These are phyloP conservation scores for Brachionus manjavacas DNA, from an alignment of 1,140 invertebrate species.

Conservation along the genomic window DNA sequence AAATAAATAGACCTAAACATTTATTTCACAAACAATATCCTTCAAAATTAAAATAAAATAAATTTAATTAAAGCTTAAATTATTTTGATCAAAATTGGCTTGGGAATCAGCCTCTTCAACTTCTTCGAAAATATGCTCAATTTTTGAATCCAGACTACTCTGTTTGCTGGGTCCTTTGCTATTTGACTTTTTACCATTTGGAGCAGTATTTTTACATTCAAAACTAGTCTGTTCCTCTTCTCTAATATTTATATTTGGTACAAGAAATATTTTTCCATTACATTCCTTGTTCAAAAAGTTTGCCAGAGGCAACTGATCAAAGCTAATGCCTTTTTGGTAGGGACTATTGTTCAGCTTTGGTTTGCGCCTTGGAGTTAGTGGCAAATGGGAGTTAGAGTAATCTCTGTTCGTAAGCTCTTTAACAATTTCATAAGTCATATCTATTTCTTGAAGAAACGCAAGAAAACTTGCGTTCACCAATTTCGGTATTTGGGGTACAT, in stretches of 20 bases:
- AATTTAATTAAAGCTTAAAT: neutral
- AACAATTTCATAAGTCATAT: slow-evolving; percentile 2
- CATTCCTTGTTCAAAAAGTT: neutral
- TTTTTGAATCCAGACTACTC: slow-evolving; percentile 53
- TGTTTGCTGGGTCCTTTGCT: slow-evolving; percentile 43
- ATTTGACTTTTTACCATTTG: neutral
- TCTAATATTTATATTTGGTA: neutral
- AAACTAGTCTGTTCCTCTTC: neutral
- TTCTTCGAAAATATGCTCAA: slow-evolving; percentile 54
- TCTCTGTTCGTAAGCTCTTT: slow-evolving; percentile 34
- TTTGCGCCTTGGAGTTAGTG: slow-evolving; percentile 16
- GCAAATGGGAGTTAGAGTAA: neutral
- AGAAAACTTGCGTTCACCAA: slow-evolving; percentile 93
- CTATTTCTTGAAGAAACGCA: slow-evolving; percentile 67
- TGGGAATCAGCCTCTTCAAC: slow-evolving; percentile 16
- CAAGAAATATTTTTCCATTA: neutral
- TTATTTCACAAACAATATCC: neutral
- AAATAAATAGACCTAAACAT: neutral
- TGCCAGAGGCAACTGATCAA: neutral
- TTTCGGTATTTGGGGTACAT: slow-evolving; percentile 92
- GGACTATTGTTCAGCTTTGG: neutral
- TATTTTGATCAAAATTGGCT: neutral
- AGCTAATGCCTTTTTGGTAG: slow-evolving; percentile 2
- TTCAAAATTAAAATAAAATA: neutral
- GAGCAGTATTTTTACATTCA: neutral